A percentile compares a stretch with the other conserved stretches of the same genome.
These are phyloP conservation scores for Lutraria lutraria DNA, from an alignment of 2,888 invertebrate genomes.

Conservation along the genomic window DNA sequence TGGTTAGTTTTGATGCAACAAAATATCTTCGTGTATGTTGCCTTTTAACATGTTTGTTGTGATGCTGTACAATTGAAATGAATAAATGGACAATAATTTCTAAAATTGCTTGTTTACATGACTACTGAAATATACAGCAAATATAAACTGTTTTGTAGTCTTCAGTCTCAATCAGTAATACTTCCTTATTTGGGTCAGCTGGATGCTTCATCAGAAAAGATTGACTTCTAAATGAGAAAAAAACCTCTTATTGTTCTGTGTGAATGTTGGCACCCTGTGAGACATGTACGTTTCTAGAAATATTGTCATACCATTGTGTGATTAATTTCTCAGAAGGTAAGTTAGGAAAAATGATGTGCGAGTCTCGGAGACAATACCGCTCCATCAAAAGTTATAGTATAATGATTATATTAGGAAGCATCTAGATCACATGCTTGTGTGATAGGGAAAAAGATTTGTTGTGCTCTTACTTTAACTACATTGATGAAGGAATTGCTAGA, in stretches of 20 bases:
- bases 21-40: not conserved
- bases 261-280: conserved; percentile 10
- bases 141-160: no score
- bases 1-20: not conserved
- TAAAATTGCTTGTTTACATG: no score
- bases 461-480: not conserved
- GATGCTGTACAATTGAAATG: not conserved
- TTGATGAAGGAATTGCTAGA: no score
- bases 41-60: not conserved
- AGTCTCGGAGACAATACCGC: not conserved
- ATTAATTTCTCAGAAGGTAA: conserved; percentile 35
- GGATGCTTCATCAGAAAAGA: not conserved
- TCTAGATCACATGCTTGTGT: not conserved
- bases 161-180: not conserved
- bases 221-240: not conserved
- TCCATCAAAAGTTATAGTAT: not conserved
- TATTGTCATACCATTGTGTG: conserved; percentile 20
- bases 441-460: not conserved
- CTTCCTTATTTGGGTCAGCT: not conserved
- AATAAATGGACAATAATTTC: no score
- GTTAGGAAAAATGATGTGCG: conserved; percentile 8
- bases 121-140: no score
- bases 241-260: conserved; percentile 4
- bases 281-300: not conserved
- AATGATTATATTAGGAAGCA: not conserved